phyloP scores from a whole-genome alignment of 1,140 invertebrate genomes.

The Charaxes varanes region DNA sequence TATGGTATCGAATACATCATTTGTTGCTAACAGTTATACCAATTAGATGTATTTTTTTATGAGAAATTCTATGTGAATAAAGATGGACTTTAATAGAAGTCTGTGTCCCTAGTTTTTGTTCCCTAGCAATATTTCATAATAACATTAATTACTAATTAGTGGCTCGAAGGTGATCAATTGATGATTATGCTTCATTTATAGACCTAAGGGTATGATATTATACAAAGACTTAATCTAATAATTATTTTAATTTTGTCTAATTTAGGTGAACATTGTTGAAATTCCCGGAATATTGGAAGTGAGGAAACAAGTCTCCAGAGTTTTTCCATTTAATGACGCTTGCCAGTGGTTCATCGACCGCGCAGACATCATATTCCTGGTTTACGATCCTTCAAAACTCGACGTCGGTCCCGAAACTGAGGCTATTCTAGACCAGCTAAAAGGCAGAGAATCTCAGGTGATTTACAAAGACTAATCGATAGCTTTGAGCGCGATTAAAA shows the following conservation, averaged over 20 bases:
- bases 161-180: too few species aligned
- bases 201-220: background rate
- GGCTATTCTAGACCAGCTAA: constrained; percentile 93
- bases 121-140: too few species aligned
- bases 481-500: too few species aligned
- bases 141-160: too few species aligned
- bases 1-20: too few species aligned
- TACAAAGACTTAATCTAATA: background rate
- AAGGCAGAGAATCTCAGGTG: constrained; percentile 93
- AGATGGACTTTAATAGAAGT: too few species aligned
- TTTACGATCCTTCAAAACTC: constrained; percentile 96
- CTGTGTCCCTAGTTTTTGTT: too few species aligned
- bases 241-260: constrained; percentile 13
- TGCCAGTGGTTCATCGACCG: constrained; percentile 97
- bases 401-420: constrained; percentile 96
- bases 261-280: constrained; percentile 95
- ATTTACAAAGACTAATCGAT: too few species aligned
- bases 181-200: too few species aligned
- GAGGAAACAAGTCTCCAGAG: constrained; percentile 91
- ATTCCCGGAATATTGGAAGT: constrained; percentile 97
- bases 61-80: too few species aligned
- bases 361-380: constrained; percentile 94
- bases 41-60: too few species aligned
- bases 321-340: constrained; percentile 96
- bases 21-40: too few species aligned